These are phyloP conservation scores for Drosophila sechellia DNA, from an alignment of 1,140 invertebrate species.

Conservation along the genomic window DNA sequence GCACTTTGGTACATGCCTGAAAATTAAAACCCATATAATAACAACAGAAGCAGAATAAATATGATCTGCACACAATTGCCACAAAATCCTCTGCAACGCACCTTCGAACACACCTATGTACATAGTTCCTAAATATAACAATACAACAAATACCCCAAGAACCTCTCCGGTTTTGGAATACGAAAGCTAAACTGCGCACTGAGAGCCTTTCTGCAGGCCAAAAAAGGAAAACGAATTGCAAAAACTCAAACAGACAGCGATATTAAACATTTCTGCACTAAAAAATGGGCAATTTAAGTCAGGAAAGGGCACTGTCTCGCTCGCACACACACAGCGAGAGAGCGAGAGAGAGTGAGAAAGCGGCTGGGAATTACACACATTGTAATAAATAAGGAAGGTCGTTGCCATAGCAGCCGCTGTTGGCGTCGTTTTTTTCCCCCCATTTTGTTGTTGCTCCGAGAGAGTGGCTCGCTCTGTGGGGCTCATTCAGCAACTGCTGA, in stretches of 20 bases:
- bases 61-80: not conserved
- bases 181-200: conserved; percentile 35
- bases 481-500: conserved; percentile 68
- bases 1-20: no score
- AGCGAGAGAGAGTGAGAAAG: conserved; percentile 28
- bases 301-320: conserved; percentile 27
- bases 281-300: conserved; percentile 75
- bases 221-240: conserved; percentile 20
- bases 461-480: conserved; percentile 37
- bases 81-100: not conserved
- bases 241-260: conserved; percentile 52
- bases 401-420: conserved; percentile 78
- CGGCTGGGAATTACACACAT: conserved; percentile 66
- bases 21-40: no score
- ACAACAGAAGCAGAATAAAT: no score
- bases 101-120: conserved; percentile 1
- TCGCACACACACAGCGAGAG: conserved; percentile 30
- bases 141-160: conserved; percentile 2
- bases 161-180: conserved; percentile 1
- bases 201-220: conserved; percentile 35
- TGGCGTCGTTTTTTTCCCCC: conserved; percentile 51
- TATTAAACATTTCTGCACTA: conserved; percentile 80
- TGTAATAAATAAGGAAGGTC: conserved; percentile 84
- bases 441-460: conserved; percentile 37
- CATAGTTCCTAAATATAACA: not conserved